Percentiles rank a stretch among this genome's conserved stretches.
Evolutionary conservation across 1,140 invertebrate genomes (phyloP).

Genomic region (Pseudomyrmex concolor): DNA sequence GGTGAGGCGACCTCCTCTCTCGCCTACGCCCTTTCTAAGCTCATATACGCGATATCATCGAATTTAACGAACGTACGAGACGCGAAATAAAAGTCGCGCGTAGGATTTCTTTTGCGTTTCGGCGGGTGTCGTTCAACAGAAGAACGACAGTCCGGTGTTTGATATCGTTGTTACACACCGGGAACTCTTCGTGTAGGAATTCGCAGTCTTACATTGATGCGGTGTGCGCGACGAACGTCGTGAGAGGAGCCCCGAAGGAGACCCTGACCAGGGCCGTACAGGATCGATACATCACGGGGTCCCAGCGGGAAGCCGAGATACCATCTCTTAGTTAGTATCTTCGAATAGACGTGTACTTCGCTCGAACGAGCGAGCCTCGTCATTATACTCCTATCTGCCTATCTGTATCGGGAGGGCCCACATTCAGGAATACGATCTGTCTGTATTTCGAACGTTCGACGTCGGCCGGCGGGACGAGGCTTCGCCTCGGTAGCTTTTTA

Average conservation of each 20-base stretch:
- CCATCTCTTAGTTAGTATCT: constrained; percentile 80
- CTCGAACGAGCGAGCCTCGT: constrained; percentile 69
- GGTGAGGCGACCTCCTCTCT: background rate
- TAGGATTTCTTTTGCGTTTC: no score
- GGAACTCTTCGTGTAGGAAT: constrained; percentile 66
- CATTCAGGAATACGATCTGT: constrained; percentile 70
- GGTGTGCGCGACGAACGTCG: constrained; percentile 60
- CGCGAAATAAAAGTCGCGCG: no score
- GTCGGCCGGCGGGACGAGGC: background rate
- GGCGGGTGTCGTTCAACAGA: constrained; percentile 55
- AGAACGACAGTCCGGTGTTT: constrained; percentile 59
- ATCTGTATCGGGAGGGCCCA: constrained; percentile 76
- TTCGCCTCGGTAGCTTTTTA: constrained; percentile 54
- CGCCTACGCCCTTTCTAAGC: background rate
- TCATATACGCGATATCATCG: background rate
- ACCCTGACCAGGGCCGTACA: constrained; percentile 76
- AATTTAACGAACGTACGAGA: background rate
- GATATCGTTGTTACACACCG: constrained; percentile 71
- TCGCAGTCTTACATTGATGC: constrained; percentile 71
- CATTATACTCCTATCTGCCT: constrained; percentile 79
- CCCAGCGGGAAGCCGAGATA: constrained; percentile 79
- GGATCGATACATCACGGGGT: constrained; percentile 83
- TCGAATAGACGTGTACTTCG: constrained; percentile 75
- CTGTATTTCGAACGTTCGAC: constrained; percentile 33
- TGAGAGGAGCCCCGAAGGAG: constrained; percentile 48